Evolutionary conservation across 2,797 vertebrate genomes (phyloP).

Genomic region (Onychomys arenicola): DNA sequence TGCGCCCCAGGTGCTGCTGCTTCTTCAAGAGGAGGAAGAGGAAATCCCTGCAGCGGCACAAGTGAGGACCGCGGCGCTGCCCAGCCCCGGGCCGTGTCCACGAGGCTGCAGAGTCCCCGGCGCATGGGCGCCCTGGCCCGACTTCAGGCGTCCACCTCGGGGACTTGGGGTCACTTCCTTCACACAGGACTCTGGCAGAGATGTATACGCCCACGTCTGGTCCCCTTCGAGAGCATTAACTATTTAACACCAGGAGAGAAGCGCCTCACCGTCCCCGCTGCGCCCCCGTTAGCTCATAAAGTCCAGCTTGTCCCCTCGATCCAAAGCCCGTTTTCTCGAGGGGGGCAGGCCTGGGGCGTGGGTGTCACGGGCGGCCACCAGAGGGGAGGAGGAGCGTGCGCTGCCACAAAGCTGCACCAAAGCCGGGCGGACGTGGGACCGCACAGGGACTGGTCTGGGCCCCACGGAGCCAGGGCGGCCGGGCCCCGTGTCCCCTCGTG

Average conservation of each 20-base stretch:
- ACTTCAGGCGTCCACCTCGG: neutral
- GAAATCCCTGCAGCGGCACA: constrained; percentile 97
- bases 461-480: neutral
- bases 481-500: neutral
- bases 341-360: constrained; percentile 2
- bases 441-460: neutral
- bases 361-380: neutral
- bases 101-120: neutral
- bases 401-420: constrained; percentile 78
- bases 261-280: neutral
- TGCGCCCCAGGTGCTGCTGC: constrained; percentile 96
- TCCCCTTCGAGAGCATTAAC: constrained; percentile 78
- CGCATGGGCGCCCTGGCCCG: neutral
- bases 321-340: constrained; percentile 76
- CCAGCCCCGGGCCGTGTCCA: neutral
- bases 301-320: constrained; percentile 79
- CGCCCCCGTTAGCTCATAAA: constrained; percentile 72
- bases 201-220: constrained; percentile 73
- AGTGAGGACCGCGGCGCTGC: constrained; percentile 92
- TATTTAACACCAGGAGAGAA: constrained; percentile 74
- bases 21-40: constrained; percentile 99
- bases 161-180: constrained; percentile 67
- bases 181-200: constrained; percentile 79
- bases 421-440: constrained; percentile 18
- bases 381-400: constrained; percentile 39